Percentiles rank a stretch among this genome's conserved stretches.
phyloP scores from a whole-genome alignment of 2,888 invertebrate species.

The Drosophila mulleri region DNA sequence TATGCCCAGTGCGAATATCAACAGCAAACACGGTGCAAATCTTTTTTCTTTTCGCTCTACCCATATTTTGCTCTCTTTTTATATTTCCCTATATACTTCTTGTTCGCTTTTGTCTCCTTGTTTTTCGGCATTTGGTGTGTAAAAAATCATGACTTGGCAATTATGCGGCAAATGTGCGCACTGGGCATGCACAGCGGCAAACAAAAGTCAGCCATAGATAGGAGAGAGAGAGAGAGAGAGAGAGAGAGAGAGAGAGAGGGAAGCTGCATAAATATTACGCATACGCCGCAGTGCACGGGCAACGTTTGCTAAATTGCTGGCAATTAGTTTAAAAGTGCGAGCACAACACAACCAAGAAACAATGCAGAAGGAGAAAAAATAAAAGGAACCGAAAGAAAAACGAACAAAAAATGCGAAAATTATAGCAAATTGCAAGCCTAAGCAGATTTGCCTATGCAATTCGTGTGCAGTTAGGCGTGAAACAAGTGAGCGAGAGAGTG shows the following conservation, averaged over 20 bases:
- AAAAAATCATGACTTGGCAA: constrained; percentile 79
- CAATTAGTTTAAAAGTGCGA: constrained; percentile 75
- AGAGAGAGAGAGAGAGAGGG: not conserved
- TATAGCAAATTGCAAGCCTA: constrained; percentile 62
- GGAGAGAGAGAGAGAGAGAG: not conserved
- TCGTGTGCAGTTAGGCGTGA: constrained; percentile 25
- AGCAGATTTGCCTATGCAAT: constrained; percentile 62
- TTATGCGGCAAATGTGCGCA: constrained; percentile 79
- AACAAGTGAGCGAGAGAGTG: not conserved
- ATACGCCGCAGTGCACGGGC: constrained; percentile 71
- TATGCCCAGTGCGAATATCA: constrained; percentile 81
- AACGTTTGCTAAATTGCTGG: constrained; percentile 75
- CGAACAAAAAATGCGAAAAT: constrained; percentile 7
- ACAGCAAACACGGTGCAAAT: constrained; percentile 49
- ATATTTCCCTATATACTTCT: constrained; percentile 12
- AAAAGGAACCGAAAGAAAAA: not conserved
- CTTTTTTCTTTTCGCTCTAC: constrained; percentile 23
- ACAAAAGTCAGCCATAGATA: constrained; percentile 44
- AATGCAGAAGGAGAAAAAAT: not conserved
- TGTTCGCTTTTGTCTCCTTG: constrained; percentile 21
- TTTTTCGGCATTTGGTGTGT: constrained; percentile 55
- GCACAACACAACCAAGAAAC: constrained; percentile 38
- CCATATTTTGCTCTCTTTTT: constrained; percentile 18
- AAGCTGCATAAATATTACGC: constrained; percentile 66
- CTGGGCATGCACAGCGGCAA: constrained; percentile 57